Base-by-base conservation (phyloP, 1,140 invertebrate species). In the Eupristina koningsbergeri region DNA sequence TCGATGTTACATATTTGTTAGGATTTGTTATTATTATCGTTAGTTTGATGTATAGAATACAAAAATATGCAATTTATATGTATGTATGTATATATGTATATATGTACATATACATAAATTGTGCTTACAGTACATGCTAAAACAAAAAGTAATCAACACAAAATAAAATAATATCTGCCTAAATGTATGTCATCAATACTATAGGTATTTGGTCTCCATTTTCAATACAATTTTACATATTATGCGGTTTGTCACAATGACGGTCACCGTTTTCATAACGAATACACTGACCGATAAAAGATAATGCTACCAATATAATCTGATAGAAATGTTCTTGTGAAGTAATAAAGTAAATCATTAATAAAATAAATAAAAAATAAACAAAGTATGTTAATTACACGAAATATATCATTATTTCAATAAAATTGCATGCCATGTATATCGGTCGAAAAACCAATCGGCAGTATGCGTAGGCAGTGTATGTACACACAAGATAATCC, bases 391-490 rank as follows among this genome's bases (percentile, higher is more conserved):
- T 67, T 67, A 36, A 9, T 3, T n/a, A 36, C 36, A 17, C 31
- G 36, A 39, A 9, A 64, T 15, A 15, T 36, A 17, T 34, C 17
- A 36, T 67, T 19, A 36, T 13, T 67, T 22, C 13, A 36, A 36
- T 5, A 67, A 36, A 58, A 67, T 36, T 67, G 64, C 34, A 67
- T 67, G 58, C 45, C 9, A 22, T 34, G 26, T 26, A 13, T 45
- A 41, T n/a, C 58, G 58, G 53, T 9, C 26, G 76, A 41, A 26
- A 78, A 78, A 78, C 2, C 34, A 58, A 39, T 76, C 74, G 74
- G 13, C 34, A 71, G 22, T 22, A 75, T 45, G 45, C 29, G 0
- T 47, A 47, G 73, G n/a, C 7, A 41, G 53, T 53, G 45, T 61
- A 26, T 77, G n/a, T n/a, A 77, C 75, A 36, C 26, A 45, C 45